Conservation (phyloP, 1,140 invertebrate species). For the Helicorthomorpha holstii region DNA sequence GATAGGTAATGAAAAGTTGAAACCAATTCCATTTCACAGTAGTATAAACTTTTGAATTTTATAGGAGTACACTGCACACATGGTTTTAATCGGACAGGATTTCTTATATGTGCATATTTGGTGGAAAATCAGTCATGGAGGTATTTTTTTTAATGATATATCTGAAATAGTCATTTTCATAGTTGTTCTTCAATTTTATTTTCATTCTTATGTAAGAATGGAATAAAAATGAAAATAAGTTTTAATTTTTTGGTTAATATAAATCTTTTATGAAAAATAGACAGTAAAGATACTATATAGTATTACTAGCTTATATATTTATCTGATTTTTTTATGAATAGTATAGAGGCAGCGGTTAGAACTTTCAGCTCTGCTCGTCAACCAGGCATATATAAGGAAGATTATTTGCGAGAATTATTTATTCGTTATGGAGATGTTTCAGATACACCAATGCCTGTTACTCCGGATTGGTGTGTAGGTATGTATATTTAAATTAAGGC, state of each 20-base stretch:
- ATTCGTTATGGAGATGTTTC: conserved; percentile 56
- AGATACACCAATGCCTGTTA: conserved; percentile 48
- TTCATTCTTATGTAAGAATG: not conserved
- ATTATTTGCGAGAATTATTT: conserved; percentile 40
- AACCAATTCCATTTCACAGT: not conserved
- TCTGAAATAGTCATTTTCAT: no score
- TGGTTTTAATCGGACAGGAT: conserved; percentile 94
- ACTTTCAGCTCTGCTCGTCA: conserved; percentile 49
- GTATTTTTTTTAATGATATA: no score
- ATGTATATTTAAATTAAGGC: conserved; percentile 14
- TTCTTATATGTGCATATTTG: conserved; percentile 78
- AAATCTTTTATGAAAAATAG: not conserved
- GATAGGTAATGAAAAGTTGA: conserved; percentile 35
- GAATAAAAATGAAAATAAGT: no score
- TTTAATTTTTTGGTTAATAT: not conserved
- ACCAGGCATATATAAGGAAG: conserved; percentile 50
- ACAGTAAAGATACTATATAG: not conserved
- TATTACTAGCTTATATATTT: not conserved
- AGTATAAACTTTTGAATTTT: conserved; percentile 7
- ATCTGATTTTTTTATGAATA: conserved; percentile 16
- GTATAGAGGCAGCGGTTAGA: conserved; percentile 57
- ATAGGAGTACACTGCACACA: conserved; percentile 90
- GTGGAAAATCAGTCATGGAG: conserved; percentile 48
- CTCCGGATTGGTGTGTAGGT: conserved; percentile 70
- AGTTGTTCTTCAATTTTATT: not conserved